These are phyloP conservation scores for Chamaetylas fuelleborni DNA, from an alignment of 2,113 vertebrate species.

Conservation along the genomic window DNA sequence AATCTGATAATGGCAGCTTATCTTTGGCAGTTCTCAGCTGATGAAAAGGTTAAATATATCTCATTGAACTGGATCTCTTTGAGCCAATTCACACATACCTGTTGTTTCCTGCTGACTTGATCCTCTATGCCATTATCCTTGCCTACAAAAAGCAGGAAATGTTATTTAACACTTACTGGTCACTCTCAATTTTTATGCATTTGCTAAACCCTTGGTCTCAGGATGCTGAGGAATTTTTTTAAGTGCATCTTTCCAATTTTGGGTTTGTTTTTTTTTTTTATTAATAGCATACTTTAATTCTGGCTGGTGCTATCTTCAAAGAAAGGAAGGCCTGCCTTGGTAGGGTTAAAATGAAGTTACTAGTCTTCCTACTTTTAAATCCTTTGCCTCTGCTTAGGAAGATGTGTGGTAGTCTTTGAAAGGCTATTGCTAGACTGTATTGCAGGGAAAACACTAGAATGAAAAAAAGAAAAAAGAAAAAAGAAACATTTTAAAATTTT, in stretches of 20 bases:
- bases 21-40: not conserved
- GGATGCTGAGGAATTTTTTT: not conserved
- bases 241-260: not conserved
- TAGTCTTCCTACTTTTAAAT: not conserved
- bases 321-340: not conserved
- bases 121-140: not conserved
- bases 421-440: not conserved
- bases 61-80: not conserved
- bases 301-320: not conserved
- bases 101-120: not conserved
- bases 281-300: not conserved
- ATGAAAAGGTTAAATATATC: slow-evolving; percentile 15
- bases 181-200: not conserved
- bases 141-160: not conserved
- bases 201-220: not conserved
- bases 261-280: accelerated
- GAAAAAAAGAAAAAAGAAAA: not conserved
- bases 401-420: not conserved
- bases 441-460: not conserved
- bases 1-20: slow-evolving; percentile 12
- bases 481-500: not conserved
- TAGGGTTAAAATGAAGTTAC: not conserved
- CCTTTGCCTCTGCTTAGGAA: not conserved
- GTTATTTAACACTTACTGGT: not conserved
- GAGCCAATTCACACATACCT: not conserved